phyloP scores from a whole-genome alignment of 2,797 vertebrate species.

The Coilia nasus region DNA sequence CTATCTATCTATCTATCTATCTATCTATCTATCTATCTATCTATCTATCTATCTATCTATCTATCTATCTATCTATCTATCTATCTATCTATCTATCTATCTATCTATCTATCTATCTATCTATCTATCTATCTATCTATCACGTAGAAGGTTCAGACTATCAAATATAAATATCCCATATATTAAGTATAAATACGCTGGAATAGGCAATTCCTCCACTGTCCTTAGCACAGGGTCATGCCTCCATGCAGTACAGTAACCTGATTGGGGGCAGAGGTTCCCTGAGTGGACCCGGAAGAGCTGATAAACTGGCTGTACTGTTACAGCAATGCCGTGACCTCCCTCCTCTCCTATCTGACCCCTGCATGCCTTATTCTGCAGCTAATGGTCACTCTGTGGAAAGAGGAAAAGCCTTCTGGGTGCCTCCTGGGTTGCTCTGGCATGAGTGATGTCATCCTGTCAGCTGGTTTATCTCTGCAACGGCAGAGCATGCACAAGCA shows the following conservation, averaged over 20 bases:
- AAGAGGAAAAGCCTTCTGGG: not conserved
- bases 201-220: not conserved
- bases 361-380: not conserved
- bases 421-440: not conserved
- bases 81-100: too few species aligned
- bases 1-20: too few species aligned
- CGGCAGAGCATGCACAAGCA: not conserved
- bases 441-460: not conserved
- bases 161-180: too few species aligned
- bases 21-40: too few species aligned
- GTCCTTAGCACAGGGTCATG: not conserved
- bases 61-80: too few species aligned
- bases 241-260: not conserved
- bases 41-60: too few species aligned
- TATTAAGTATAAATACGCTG: not conserved
- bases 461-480: constrained; percentile 3
- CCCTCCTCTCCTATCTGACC: not conserved
- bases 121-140: too few species aligned
- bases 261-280: not conserved
- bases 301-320: not conserved
- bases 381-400: not conserved
- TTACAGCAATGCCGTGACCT: not conserved
- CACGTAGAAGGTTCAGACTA: too few species aligned
- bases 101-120: too few species aligned
- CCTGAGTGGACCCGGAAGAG: not conserved